Evolutionary conservation across 2,113 vertebrate genomes (phyloP).

Genomic region (Cephalopterus ornatus): DNA sequence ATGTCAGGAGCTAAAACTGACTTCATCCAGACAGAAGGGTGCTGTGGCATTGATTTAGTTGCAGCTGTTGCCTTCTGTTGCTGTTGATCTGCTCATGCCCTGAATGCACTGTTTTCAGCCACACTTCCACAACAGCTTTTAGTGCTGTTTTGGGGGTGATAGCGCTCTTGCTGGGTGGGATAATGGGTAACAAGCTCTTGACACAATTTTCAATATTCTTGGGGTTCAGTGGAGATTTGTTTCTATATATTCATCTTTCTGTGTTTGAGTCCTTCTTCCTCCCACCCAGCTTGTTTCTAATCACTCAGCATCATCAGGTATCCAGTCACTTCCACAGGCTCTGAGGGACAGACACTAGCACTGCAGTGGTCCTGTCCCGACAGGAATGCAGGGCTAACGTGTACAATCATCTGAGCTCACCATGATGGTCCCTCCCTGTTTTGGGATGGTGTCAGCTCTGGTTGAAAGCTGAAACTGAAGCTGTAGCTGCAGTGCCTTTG

Average conservation of each 20-base stretch:
- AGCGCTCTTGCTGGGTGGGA: not conserved
- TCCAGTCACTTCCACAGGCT: not conserved
- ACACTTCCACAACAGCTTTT: not conserved
- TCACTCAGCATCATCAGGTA: not conserved
- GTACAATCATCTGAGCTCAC: not conserved
- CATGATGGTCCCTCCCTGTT: not conserved
- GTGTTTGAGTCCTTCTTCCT: not conserved
- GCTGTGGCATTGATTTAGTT: not conserved
- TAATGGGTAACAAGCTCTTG: not conserved
- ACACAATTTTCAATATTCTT: not conserved
- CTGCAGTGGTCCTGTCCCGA: rapidly evolving
- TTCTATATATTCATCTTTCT: not conserved
- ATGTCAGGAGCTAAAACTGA: not conserved
- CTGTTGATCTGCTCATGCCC: not conserved
- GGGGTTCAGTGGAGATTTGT: not conserved
- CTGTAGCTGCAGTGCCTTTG: not conserved
- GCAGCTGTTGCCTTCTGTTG: not conserved
- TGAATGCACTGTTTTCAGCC: not conserved
- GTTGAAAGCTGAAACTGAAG: not conserved
- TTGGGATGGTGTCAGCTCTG: not conserved
- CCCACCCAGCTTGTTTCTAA: not conserved
- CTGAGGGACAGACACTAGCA: not conserved
- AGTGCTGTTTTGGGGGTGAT: not conserved
- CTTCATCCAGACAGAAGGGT: not conserved
- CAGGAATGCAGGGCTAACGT: not conserved